These are phyloP conservation scores for Nomada goodeniana DNA, from an alignment of 2,888 invertebrate species.

Conservation along the genomic window DNA sequence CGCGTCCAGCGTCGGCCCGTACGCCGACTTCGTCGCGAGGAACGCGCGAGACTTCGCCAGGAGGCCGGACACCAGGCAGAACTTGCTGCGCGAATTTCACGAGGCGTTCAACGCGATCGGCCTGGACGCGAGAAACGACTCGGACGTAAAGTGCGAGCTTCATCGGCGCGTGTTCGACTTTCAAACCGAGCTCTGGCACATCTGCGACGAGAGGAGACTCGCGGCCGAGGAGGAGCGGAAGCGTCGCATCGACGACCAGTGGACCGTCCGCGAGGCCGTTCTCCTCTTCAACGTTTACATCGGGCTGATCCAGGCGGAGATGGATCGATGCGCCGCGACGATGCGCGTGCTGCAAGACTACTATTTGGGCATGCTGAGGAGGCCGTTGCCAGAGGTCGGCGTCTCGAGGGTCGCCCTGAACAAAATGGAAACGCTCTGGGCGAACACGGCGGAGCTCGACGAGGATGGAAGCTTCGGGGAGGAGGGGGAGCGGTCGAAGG, in stretches of 20 bases:
- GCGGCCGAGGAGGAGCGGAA: conserved; percentile 86
- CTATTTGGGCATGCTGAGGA: conserved; percentile 80
- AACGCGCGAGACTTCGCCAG: conserved; percentile 86
- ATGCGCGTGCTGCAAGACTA: conserved; percentile 84
- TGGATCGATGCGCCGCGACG: conserved; percentile 86
- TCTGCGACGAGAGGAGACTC: conserved; percentile 86
- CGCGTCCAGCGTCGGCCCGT: conserved; percentile 86
- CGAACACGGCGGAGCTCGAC: background rate
- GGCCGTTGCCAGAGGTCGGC: conserved; percentile 37
- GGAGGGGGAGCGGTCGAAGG: background rate
- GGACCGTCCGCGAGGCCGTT: conserved; percentile 86
- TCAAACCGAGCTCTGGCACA: conserved; percentile 85
- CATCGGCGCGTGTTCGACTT: conserved; percentile 86
- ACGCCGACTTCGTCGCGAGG: conserved; percentile 85
- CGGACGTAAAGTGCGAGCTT: conserved; percentile 87
- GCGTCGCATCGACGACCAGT: conserved; percentile 86
- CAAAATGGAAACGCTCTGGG: background rate
- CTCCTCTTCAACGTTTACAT: conserved; percentile 86
- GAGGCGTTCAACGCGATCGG: conserved; percentile 87
- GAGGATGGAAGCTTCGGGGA: too few species aligned
- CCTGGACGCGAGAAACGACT: conserved; percentile 86
- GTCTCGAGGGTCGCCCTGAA: conserved; percentile 32
- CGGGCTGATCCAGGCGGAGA: conserved; percentile 87
- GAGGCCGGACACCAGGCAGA: conserved; percentile 87
- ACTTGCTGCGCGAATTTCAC: conserved; percentile 86